Conservation (phyloP, 30 jellyfish, hydroid and myxozoan genomes). For the Pseudorhiza aurosa region DNA sequence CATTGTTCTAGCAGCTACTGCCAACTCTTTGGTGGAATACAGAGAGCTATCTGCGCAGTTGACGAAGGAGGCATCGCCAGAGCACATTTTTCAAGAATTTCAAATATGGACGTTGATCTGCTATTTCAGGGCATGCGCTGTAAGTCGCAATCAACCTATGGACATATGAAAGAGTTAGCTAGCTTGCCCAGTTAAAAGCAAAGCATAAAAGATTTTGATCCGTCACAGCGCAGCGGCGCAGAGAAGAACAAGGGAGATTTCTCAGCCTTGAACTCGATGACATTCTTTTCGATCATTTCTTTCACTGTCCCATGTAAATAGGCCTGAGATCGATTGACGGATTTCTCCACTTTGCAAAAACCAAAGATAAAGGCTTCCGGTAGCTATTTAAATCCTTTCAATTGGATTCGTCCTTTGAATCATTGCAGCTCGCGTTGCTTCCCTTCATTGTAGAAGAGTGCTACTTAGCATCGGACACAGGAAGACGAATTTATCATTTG, state of each 20-base stretch:
- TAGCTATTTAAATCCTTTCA: slow-evolving; percentile 29
- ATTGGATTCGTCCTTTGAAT: slow-evolving; percentile 43
- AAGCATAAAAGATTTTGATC: slow-evolving; percentile 20
- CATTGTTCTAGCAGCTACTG: too few relatives aligned
- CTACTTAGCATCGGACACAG: slow-evolving; percentile 48
- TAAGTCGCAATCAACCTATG: slow-evolving; percentile 8
- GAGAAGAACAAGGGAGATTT: slow-evolving; percentile 65
- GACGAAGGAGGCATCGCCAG: too few relatives aligned
- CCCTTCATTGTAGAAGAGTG: slow-evolving; percentile 38
- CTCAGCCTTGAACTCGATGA: slow-evolving; percentile 60
- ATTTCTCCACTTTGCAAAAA: slow-evolving; percentile 14
- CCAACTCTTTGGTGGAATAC: too few relatives aligned
- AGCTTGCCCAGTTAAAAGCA: not conserved
- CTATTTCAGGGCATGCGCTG: not conserved
- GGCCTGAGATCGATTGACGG: slow-evolving; percentile 44
- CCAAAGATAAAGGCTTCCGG: slow-evolving; percentile 68
- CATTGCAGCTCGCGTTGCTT: slow-evolving; percentile 17
- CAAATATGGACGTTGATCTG: too few relatives aligned
- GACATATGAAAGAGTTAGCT: not conserved
- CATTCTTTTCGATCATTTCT: slow-evolving; percentile 44
- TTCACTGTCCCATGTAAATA: slow-evolving; percentile 24
- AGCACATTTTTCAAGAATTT: too few relatives aligned
- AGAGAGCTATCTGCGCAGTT: too few relatives aligned
- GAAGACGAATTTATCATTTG: slow-evolving; percentile 8
- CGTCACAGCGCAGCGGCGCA: slow-evolving; percentile 74